Evolutionary conservation across 2,888 invertebrate genomes (phyloP).

Genomic region (Metellina segmentata): DNA sequence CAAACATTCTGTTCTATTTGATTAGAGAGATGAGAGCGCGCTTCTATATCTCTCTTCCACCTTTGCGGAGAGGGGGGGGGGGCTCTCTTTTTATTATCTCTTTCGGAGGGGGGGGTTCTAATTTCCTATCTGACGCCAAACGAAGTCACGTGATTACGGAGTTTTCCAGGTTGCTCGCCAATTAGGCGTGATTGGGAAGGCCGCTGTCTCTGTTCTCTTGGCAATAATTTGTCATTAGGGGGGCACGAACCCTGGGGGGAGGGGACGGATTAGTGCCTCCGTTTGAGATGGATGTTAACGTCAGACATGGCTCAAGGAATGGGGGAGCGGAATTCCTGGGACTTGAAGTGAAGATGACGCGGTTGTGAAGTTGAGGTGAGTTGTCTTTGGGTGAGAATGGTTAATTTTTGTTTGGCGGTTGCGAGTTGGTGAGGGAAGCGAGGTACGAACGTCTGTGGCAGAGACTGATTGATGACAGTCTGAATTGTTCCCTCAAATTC

Average conservation of each 20-base stretch:
- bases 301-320: slow-evolving; percentile 35
- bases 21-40: slow-evolving; percentile 71
- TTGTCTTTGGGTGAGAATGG: neutral
- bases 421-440: neutral
- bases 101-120: slow-evolving; percentile 61
- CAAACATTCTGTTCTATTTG: slow-evolving; percentile 76
- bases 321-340: slow-evolving; percentile 4
- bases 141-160: slow-evolving; percentile 68
- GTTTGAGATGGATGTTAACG: slow-evolving; percentile 59
- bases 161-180: slow-evolving; percentile 67
- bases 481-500: too few relatives aligned
- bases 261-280: neutral
- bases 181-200: slow-evolving; percentile 66
- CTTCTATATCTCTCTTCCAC: slow-evolving; percentile 18
- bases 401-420: neutral
- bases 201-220: slow-evolving; percentile 55
- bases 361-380: slow-evolving; percentile 10
- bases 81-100: slow-evolving; percentile 71
- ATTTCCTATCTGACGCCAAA: slow-evolving; percentile 67
- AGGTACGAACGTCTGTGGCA: too few relatives aligned
- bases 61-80: slow-evolving; percentile 22
- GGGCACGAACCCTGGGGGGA: slow-evolving; percentile 7
- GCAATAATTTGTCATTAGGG: slow-evolving; percentile 74
- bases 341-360: neutral
- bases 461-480: too few relatives aligned